These are phyloP conservation scores for Autographa pulchrina DNA, from an alignment of 2,888 invertebrate species.

Conservation along the genomic window DNA sequence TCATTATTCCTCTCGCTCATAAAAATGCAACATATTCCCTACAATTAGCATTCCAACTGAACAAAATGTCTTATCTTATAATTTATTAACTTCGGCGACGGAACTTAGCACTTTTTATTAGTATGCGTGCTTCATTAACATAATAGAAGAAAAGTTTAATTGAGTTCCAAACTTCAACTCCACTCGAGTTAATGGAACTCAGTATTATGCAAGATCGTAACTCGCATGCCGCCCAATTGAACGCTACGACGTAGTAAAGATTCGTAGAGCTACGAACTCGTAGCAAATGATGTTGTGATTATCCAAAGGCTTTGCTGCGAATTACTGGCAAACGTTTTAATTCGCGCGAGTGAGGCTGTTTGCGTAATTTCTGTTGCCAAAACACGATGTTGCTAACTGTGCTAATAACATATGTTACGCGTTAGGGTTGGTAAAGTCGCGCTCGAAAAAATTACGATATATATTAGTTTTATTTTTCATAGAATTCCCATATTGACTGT, in stretches of 20 bases:
- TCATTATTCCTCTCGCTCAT: slow-evolving; percentile 38
- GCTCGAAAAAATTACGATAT: slow-evolving; percentile 41
- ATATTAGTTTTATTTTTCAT: slow-evolving; percentile 35
- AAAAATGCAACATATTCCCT: slow-evolving; percentile 45
- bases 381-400: slow-evolving; percentile 47
- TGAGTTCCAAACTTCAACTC: slow-evolving; percentile 68
- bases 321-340: slow-evolving; percentile 54
- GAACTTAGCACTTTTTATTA: slow-evolving; percentile 58
- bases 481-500: not conserved
- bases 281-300: slow-evolving; percentile 57
- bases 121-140: slow-evolving; percentile 67
- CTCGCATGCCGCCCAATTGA: slow-evolving; percentile 62
- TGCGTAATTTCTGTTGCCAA: slow-evolving; percentile 57
- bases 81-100: slow-evolving; percentile 55
- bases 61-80: slow-evolving; percentile 55
- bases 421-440: slow-evolving; percentile 33
- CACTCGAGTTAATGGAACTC: slow-evolving; percentile 64
- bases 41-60: slow-evolving; percentile 52
- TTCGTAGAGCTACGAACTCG: slow-evolving; percentile 49
- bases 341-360: slow-evolving; percentile 49
- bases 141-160: slow-evolving; percentile 74
- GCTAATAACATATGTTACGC: slow-evolving; percentile 45
- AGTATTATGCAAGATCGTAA: slow-evolving; percentile 66
- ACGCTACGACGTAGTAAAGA: slow-evolving; percentile 57
- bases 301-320: slow-evolving; percentile 54